A percentile compares a stretch with the other conserved stretches of the same genome.
Conservation (phyloP, 2,888 invertebrate species). For the Toxonevra muliebris region DNA sequence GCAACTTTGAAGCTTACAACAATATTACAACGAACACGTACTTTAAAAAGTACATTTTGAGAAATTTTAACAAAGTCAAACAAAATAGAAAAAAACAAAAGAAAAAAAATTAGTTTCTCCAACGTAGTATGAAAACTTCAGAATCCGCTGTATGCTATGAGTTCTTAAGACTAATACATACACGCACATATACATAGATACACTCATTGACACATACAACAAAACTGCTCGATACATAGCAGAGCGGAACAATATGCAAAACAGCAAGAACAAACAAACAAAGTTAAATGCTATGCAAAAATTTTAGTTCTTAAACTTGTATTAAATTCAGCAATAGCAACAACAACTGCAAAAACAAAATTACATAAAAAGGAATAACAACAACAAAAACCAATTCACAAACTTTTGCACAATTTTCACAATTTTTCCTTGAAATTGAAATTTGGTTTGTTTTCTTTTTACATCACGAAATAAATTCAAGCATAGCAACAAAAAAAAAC, state of each 20-base stretch:
- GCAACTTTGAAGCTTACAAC: too few species aligned
- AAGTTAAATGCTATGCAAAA: constrained; percentile 53
- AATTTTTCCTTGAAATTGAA: neutral
- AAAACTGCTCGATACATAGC: neutral
- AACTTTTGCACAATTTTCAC: constrained; percentile 7
- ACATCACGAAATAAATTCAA: neutral
- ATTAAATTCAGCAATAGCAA: constrained; percentile 40
- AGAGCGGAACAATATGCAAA: neutral
- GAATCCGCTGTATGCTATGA: too few species aligned
- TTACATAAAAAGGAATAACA: neutral
- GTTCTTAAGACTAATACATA: too few species aligned
- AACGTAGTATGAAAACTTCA: too few species aligned
- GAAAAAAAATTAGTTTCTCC: too few species aligned
- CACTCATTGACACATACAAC: too few species aligned
- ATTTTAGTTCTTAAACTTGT: constrained; percentile 52
- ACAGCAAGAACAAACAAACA: constrained; percentile 19
- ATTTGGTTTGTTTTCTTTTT: neutral
- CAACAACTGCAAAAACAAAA: constrained; percentile 6
- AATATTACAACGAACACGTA: too few species aligned
- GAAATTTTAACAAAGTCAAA: too few species aligned
- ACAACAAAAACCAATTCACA: neutral
- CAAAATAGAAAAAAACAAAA: too few species aligned
- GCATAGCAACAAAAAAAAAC: neutral
- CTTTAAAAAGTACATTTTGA: too few species aligned
- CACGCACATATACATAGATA: too few species aligned